Conservation (phyloP, 2,888 invertebrate species). For the Drosophila acutilabella region DNA sequence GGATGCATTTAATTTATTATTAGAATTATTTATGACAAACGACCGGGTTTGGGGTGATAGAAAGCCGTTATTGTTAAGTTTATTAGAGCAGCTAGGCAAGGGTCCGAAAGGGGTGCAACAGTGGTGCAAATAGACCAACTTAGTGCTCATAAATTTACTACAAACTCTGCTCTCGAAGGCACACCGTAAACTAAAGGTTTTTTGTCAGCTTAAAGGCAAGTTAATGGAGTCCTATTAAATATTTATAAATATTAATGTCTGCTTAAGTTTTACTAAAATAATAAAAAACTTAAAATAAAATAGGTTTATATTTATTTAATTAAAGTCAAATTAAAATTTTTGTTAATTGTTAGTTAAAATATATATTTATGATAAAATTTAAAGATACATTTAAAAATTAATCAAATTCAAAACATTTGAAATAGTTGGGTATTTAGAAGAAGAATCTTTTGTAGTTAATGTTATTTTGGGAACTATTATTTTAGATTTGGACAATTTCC, state of each 20-base stretch:
- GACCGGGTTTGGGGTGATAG: conserved; percentile 67
- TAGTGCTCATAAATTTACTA: conserved; percentile 10
- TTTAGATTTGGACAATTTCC: no score
- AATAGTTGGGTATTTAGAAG: no score
- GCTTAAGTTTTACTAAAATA: neutral
- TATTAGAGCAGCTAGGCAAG: conserved; percentile 59
- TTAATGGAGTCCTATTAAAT: no score
- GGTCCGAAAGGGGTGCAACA: conserved; percentile 63
- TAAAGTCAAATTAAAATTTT: no score
- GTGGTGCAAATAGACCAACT: conserved; percentile 50
- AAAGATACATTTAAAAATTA: no score
- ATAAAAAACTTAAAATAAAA: neutral
- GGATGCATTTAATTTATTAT: conserved; percentile 85
- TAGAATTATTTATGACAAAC: conserved; percentile 84
- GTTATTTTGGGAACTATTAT: no score
- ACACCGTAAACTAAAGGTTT: neutral
- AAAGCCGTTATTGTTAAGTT: conserved; percentile 78
- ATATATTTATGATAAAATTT: no score
- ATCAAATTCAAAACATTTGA: no score
- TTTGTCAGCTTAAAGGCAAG: neutral
- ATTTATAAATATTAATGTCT: no score
- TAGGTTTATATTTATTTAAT: neutral
- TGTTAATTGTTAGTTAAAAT: no score
- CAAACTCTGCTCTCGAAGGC: neutral
- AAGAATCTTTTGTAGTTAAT: no score